These are phyloP conservation scores for Chromis chromis DNA, from an alignment of 2,797 vertebrate genomes.

Conservation along the genomic window DNA sequence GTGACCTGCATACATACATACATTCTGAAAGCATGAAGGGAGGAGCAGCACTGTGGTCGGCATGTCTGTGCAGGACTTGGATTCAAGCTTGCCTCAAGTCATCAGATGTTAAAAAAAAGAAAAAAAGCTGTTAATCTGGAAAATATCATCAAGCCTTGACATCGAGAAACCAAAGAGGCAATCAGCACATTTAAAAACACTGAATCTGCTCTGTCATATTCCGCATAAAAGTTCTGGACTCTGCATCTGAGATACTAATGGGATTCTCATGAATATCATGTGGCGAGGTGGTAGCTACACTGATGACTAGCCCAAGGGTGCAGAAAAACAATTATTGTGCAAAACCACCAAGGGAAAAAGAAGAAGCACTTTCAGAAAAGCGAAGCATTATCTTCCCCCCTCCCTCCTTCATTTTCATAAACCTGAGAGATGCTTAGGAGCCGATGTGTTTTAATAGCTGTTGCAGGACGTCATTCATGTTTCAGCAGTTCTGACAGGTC, in stretches of 20 bases:
- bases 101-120: slow-evolving; percentile 9
- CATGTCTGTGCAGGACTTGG: slow-evolving; percentile 41
- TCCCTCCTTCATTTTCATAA: slow-evolving; percentile 57
- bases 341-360: slow-evolving; percentile 61
- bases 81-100: slow-evolving; percentile 46
- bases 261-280: slow-evolving; percentile 73
- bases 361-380: slow-evolving; percentile 43
- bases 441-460: slow-evolving; percentile 67
- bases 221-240: slow-evolving; percentile 46
- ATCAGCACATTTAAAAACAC: slow-evolving; percentile 55
- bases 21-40: slow-evolving; percentile 31
- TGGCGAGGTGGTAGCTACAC: slow-evolving; percentile 65
- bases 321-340: slow-evolving; percentile 77
- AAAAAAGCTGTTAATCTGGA: slow-evolving; percentile 29
- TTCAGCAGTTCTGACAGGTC: slow-evolving; percentile 67
- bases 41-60: not conserved
- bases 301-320: slow-evolving; percentile 77
- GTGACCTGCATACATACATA: slow-evolving; percentile 51
- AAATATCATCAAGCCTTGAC: slow-evolving; percentile 48
- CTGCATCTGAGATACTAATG: slow-evolving; percentile 59
- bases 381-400: slow-evolving; percentile 44
- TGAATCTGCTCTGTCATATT: slow-evolving; percentile 24
- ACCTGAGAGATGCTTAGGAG: slow-evolving; percentile 57
- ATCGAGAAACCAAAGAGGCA: slow-evolving; percentile 40
- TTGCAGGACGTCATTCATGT: slow-evolving; percentile 74